phyloP scores from a whole-genome alignment of 2,888 invertebrate genomes.

The Crocallis elinguaria region DNA sequence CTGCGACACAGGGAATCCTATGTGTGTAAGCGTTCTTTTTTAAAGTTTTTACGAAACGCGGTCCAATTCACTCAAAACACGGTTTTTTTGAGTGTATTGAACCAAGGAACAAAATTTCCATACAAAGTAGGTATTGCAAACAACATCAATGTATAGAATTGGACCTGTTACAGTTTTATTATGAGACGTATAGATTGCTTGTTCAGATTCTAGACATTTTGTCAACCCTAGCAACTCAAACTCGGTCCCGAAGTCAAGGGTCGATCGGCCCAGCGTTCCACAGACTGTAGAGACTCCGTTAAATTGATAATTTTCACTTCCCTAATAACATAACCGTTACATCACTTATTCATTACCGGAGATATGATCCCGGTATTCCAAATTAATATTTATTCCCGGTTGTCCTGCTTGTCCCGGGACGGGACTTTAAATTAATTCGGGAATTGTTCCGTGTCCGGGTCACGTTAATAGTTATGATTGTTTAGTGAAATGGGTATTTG shows the following conservation, averaged over 20 bases:
- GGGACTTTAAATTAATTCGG: conserved; percentile 71
- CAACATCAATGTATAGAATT: too few species aligned
- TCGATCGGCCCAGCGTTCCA: conserved; percentile 57
- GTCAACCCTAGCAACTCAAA: conserved; percentile 63
- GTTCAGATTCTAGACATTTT: neutral
- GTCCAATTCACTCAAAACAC: too few species aligned
- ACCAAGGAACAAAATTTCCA: too few species aligned
- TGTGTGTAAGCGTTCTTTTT: too few species aligned
- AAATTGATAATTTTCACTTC: conserved; percentile 79
- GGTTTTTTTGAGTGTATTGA: too few species aligned
- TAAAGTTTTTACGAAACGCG: too few species aligned
- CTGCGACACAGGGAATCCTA: too few species aligned
- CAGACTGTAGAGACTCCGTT: conserved; percentile 51
- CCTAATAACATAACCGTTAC: conserved; percentile 66
- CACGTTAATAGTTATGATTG: conserved; percentile 51
- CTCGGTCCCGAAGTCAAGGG: conserved; percentile 66
- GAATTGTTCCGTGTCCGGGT: conserved; percentile 52
- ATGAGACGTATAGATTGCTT: neutral
- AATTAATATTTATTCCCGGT: conserved; percentile 74
- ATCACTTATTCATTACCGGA: conserved; percentile 79
- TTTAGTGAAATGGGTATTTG: conserved; percentile 39
- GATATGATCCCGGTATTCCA: conserved; percentile 64
- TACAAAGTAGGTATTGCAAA: too few species aligned
- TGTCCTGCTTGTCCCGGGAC: conserved; percentile 67
- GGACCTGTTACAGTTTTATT: too few species aligned